Conservation (phyloP, 53 echinoderm and acorn worm species). For the Pentamera pediparva region DNA sequence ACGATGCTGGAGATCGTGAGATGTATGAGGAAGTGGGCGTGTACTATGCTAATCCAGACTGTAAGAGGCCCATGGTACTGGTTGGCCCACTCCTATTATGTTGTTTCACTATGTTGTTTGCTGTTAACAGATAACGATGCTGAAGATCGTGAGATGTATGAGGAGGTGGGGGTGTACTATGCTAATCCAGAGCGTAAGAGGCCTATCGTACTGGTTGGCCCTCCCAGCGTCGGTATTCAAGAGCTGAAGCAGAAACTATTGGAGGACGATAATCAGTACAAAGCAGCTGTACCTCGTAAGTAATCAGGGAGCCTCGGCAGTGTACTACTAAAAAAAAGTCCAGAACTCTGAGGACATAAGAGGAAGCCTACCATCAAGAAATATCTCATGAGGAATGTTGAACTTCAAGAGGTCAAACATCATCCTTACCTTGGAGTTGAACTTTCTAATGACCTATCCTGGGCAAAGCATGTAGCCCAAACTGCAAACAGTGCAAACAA, state of each 20-base stretch:
- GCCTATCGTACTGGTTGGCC: constrained; percentile 90
- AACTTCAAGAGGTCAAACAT: no score
- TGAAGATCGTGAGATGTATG: constrained; percentile 83
- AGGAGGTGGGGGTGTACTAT: constrained; percentile 76
- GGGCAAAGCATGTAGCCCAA: no score
- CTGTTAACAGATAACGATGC: constrained; percentile 39
- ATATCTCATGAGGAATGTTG: no score
- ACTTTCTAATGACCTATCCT: no score
- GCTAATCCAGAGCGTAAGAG: constrained; percentile 67
- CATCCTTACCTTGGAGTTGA: no score
- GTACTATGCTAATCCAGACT: constrained; percentile 53
- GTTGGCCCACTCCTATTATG: constrained; percentile 59
- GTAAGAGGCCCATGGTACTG: constrained; percentile 87
- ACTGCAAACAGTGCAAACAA: no score
- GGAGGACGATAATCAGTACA: constrained; percentile 60
- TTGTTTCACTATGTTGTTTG: not conserved
- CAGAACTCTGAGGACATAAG: no score
- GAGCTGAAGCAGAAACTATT: constrained; percentile 80
- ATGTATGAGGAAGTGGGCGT: constrained; percentile 89
- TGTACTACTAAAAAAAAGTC: no score
- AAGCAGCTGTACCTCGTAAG: constrained; percentile 98
- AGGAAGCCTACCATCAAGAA: no score
- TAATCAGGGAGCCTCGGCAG: not conserved
- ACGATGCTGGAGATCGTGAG: constrained; percentile 65
- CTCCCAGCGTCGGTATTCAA: constrained; percentile 87